phyloP scores from a whole-genome alignment of 2,113 vertebrate species.

The Calonectris borealis region DNA sequence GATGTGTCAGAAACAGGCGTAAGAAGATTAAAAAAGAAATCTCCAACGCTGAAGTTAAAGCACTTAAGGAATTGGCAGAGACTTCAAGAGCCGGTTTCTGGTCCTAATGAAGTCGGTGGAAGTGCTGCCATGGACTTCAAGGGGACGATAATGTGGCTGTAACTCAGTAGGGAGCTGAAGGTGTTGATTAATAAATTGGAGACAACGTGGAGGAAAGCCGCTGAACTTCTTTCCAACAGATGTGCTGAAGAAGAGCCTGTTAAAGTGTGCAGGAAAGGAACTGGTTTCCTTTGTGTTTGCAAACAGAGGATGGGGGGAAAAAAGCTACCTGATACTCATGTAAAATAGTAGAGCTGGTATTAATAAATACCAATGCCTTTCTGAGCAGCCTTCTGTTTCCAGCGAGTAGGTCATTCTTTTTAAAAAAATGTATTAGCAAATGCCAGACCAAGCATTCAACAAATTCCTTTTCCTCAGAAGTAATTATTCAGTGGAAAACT shows the following conservation, averaged over 20 bases:
- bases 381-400: conserved; percentile 31
- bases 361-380: conserved; percentile 28
- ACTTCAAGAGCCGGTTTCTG: conserved; percentile 46
- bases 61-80: conserved; percentile 54
- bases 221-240: conserved; percentile 35
- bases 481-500: conserved; percentile 64
- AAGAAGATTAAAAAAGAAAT: conserved; percentile 39
- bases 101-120: conserved; percentile 44
- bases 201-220: neutral
- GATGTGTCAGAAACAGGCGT: neutral
- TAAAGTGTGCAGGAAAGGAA: neutral
- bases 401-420: neutral
- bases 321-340: neutral
- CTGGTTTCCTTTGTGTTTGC: conserved; percentile 30
- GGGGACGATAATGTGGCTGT: conserved; percentile 46
- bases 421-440: neutral
- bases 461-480: conserved; percentile 56
- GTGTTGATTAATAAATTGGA: conserved; percentile 65
- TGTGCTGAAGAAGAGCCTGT: conserved; percentile 26
- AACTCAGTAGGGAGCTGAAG: conserved; percentile 45
- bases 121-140: conserved; percentile 53
- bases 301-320: neutral
- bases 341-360: conserved; percentile 16
- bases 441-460: conserved; percentile 45
- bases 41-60: neutral